Evolutionary conservation across 2,888 invertebrate species (phyloP).

Genomic region (Calameuta idolon): DNA sequence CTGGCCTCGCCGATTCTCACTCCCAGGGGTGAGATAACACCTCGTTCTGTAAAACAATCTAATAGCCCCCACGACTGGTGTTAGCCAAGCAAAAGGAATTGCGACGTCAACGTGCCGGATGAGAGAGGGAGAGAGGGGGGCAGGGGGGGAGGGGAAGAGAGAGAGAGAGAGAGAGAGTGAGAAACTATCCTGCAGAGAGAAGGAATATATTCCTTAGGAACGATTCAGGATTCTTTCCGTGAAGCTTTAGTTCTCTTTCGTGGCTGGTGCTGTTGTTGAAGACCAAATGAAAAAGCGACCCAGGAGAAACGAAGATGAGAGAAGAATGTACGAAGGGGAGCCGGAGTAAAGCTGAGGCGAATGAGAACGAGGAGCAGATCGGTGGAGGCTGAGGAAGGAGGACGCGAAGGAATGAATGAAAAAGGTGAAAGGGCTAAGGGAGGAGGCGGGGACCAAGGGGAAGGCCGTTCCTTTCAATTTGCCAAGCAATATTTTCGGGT

Average conservation of each 20-base stretch:
- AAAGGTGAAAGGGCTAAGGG: slow-evolving; percentile 37
- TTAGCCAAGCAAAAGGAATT: slow-evolving; percentile 21
- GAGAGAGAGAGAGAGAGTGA: background rate
- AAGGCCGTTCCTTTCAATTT: slow-evolving; percentile 54
- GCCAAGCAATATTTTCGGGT: slow-evolving; percentile 53
- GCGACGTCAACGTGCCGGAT: background rate
- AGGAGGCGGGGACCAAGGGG: slow-evolving; percentile 16
- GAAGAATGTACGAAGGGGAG: background rate
- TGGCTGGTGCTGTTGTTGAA: background rate
- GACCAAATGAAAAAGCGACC: background rate
- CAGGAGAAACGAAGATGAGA: background rate
- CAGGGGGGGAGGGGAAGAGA: background rate
- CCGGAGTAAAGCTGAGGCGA: background rate
- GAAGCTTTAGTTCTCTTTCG: background rate
- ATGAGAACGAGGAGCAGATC: background rate
- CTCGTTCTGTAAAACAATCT: slow-evolving; percentile 40
- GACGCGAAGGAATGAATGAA: slow-evolving; percentile 36
- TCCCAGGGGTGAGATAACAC: slow-evolving; percentile 33
- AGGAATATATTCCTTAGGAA: background rate
- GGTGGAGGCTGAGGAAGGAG: slow-evolving; percentile 36
- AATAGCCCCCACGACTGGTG: slow-evolving; percentile 37
- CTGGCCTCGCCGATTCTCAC: slow-evolving; percentile 41
- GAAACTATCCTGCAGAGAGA: background rate
- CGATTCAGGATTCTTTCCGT: background rate
- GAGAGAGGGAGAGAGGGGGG: too few species aligned